Evolutionary conservation across 2,113 vertebrate species (phyloP), one percentile per base, ranked within the genome.

Genomic region (Tyrannus savana): DNA sequence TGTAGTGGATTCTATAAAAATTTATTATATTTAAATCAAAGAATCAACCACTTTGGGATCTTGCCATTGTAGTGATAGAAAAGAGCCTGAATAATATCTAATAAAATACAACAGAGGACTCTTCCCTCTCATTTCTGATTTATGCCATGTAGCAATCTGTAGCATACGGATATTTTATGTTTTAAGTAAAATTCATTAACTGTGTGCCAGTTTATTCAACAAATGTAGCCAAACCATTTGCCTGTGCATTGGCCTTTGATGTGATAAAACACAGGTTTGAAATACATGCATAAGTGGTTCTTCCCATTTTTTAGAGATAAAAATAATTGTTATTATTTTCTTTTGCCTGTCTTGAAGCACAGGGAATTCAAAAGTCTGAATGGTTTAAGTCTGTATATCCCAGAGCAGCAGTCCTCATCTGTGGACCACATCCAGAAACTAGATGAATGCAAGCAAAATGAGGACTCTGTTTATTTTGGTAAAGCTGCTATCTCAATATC

Each of bases 51-150:
- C 27, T 69, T 94, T 56, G 55, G 33, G 46, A 78, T 87, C 79
- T 75, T 92, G 42, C 47, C 47, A 83, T 83, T 4, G 0, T 3
- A 55, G 19, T 19, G 33, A 85, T 1, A 92, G 82, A 95, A 84
- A 21, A 58, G 31, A 91, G 21, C 7, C 68, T 62, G 75, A 94
- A 82, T 79, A 84, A 90, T 25, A 86, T 46, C 3, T 4, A 91
- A 71, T 44, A 59, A 82, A 93, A 84, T 63, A 22, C 47, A 90
- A 66, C 30, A 79, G 84, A 85, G 28, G 39, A 24, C 23, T 75
- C 88, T 95, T 58, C 66, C 39, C 10, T 84, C 56, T 72, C 73
- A 72, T 89, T 75, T 94, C 62, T 87, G 68, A 93, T 93, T 87
- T 92, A 84, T 64, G 25, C 44, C n/a, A 62, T 56, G 12, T 33